These are phyloP conservation scores for Avahi laniger DNA, from an alignment of 2,797 vertebrate genomes.

Conservation along the genomic window DNA sequence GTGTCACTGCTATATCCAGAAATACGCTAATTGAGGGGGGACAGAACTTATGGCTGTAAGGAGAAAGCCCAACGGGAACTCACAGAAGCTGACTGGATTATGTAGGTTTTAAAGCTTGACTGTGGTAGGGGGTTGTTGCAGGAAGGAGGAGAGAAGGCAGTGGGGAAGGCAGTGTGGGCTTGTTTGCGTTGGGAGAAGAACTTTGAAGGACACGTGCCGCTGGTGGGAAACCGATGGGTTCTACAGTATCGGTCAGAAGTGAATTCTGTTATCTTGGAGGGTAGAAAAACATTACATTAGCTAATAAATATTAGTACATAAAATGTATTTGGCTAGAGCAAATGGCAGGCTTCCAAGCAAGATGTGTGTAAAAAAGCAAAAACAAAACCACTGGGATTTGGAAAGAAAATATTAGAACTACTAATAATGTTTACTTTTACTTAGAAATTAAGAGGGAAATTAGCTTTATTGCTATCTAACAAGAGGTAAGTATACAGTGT, in stretches of 20 bases:
- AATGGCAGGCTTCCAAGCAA: background rate
- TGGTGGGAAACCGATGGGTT: background rate
- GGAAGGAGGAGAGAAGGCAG: background rate
- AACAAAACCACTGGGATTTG: background rate
- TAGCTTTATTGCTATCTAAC: background rate
- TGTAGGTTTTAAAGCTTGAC: background rate
- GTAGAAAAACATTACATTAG: background rate
- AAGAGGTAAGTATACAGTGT: background rate
- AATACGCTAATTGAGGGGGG: background rate
- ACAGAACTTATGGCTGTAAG: background rate
- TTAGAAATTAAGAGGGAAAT: constrained; percentile 33
- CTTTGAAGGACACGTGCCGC: background rate
- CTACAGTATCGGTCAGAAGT: background rate
- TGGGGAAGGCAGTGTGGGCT: background rate
- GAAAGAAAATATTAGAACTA: background rate
- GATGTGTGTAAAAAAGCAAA: background rate
- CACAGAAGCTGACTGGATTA: background rate
- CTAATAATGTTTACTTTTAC: background rate
- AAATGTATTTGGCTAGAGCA: background rate
- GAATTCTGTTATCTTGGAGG: background rate
- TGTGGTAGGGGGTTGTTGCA: background rate
- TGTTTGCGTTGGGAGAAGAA: background rate
- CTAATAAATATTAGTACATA: background rate
- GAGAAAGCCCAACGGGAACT: background rate
- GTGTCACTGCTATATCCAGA: background rate